These are phyloP conservation scores for Protobothrops flavoviridis DNA, from an alignment of 2,113 vertebrate species.

Conservation along the genomic window DNA sequence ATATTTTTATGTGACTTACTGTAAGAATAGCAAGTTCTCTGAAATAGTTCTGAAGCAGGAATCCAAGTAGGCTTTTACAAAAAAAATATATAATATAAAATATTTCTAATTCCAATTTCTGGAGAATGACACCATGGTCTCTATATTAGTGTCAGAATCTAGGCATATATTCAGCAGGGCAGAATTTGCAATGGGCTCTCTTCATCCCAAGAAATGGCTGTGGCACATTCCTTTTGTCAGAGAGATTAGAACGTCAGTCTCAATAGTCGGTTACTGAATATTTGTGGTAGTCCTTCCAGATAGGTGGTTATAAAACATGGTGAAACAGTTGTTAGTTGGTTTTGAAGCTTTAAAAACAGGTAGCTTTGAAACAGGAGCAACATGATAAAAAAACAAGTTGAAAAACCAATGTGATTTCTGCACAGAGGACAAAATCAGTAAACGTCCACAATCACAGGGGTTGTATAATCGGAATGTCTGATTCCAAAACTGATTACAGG, in stretches of 20 bases:
- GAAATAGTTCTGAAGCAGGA: not conserved
- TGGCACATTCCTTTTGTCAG: not conserved
- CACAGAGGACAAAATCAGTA: constrained; percentile 37
- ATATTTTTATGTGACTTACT: not conserved
- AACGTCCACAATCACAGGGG: constrained; percentile 56
- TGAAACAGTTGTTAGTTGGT: not conserved
- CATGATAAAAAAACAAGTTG: constrained; percentile 3
- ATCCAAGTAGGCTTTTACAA: not conserved
- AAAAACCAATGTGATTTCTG: constrained; percentile 6
- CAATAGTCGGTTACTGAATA: not conserved
- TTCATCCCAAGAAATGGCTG: not conserved
- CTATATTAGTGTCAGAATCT: not conserved
- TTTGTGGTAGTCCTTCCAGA: not conserved
- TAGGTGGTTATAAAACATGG: not conserved
- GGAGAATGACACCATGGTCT: not conserved
- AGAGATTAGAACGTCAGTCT: not conserved
- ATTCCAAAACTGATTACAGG: constrained; percentile 60
- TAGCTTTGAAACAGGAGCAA: constrained; percentile 7
- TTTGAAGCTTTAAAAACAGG: not conserved
- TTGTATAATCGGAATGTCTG: constrained; percentile 65
- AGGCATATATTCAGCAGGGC: not conserved
- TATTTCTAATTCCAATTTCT: not conserved
- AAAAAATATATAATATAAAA: not conserved
- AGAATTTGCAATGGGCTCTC: not conserved
- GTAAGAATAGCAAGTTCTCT: not conserved